phyloP scores from a whole-genome alignment of 2,797 vertebrate genomes.

The Parambassis ranga region DNA sequence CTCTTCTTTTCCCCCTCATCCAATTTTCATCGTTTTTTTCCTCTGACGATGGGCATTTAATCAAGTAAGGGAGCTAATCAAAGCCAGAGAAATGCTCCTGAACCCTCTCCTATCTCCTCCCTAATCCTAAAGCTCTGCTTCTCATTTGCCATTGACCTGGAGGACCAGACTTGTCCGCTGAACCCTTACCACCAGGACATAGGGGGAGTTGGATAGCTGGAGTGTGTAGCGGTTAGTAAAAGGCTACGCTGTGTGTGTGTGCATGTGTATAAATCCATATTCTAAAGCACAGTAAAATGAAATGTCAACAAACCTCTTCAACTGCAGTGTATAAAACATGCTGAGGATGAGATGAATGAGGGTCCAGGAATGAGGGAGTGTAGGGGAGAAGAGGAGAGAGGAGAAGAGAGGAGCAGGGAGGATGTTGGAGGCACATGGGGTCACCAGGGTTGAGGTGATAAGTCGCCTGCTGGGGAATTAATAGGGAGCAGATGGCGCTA shows the following conservation, averaged over 20 bases:
- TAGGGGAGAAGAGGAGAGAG: conserved; percentile 27
- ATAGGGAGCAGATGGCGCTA: conserved; percentile 80
- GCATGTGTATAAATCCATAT: conserved; percentile 60
- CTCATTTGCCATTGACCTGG: conserved; percentile 73
- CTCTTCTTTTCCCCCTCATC: conserved; percentile 52
- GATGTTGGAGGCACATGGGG: conserved; percentile 66
- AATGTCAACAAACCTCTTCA: conserved; percentile 74
- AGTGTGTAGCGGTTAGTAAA: conserved; percentile 54
- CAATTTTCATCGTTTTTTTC: conserved; percentile 75
- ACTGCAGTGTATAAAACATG: conserved; percentile 62
- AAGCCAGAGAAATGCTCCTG: conserved; percentile 75
- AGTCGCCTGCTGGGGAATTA: conserved; percentile 80
- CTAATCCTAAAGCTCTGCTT: conserved; percentile 76
- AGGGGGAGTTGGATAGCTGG: conserved; percentile 28
- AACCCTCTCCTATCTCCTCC: conserved; percentile 71
- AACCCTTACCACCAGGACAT: conserved; percentile 57
- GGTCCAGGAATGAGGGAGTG: conserved; percentile 68
- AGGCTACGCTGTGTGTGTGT: conserved; percentile 52
- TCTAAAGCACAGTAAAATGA: conserved; percentile 57
- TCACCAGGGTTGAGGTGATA: conserved; percentile 76
- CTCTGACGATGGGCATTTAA: conserved; percentile 74
- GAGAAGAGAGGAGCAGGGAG: conserved; percentile 60
- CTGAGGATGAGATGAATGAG: conserved; percentile 63
- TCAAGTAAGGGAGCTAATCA: conserved; percentile 77
- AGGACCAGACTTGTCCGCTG: conserved; percentile 68